A percentile compares a stretch with the other conserved stretches of the same genome.
Conservation (phyloP, 2,113 vertebrate genomes). For the Chionomys nivalis region DNA sequence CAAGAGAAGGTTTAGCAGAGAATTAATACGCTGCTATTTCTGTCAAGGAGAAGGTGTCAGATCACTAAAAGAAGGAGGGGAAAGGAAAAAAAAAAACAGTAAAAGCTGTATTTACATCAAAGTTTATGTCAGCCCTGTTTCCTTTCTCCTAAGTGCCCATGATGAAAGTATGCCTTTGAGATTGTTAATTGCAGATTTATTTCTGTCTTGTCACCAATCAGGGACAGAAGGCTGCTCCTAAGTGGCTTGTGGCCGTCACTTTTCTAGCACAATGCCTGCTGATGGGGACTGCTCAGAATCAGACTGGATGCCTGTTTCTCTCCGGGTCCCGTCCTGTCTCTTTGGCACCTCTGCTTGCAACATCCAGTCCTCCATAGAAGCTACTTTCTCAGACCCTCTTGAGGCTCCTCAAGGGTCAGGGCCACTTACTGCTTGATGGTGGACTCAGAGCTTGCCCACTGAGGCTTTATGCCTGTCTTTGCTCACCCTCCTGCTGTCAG, state of each 20-base stretch:
- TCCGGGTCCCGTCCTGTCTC: neutral
- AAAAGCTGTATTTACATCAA: conserved; percentile 41
- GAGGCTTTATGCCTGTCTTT: fast-evolving
- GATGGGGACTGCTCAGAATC: neutral
- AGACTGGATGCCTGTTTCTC: neutral
- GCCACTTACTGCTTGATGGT: too few species aligned
- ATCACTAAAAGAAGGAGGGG: conserved; percentile 34
- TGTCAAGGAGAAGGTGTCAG: conserved; percentile 67
- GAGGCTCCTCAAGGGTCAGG: neutral
- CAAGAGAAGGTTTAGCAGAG: conserved; percentile 53
- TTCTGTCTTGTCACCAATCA: conserved; percentile 36
- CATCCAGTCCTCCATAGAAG: neutral
- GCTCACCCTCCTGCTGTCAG: neutral
- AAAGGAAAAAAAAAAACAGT: neutral
- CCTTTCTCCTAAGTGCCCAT: neutral
- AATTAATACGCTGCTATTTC: conserved; percentile 64
- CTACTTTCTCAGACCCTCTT: neutral
- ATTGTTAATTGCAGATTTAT: conserved; percentile 5
- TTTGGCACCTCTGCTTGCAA: neutral
- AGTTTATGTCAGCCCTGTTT: neutral
- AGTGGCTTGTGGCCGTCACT: neutral
- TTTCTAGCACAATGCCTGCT: neutral
- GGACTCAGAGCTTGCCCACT: fast-evolving
- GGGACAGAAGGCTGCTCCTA: neutral
- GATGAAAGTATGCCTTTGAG: neutral